phyloP scores from a whole-genome alignment of 2,888 invertebrate species.

The Abrostola triplasia region DNA sequence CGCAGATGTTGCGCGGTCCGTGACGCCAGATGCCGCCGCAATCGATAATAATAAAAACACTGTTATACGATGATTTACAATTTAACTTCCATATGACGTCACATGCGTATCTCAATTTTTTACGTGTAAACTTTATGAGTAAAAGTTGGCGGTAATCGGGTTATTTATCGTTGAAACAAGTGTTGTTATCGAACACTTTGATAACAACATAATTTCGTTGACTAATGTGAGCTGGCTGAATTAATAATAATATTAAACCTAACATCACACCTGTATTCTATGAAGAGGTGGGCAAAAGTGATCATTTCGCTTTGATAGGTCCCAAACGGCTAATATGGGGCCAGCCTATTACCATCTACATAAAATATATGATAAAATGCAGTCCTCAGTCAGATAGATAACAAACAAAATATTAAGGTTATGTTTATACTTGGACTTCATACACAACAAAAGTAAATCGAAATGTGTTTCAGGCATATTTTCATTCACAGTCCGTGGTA shows the following conservation, averaged over 20 bases:
- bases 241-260: too few relatives aligned
- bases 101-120: conserved; percentile 15
- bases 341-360: too few relatives aligned
- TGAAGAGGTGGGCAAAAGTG: background rate
- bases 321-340: too few relatives aligned
- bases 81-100: conserved; percentile 49
- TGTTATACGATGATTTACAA: conserved; percentile 64
- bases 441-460: background rate
- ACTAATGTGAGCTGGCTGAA: too few relatives aligned
- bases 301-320: too few relatives aligned
- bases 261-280: too few relatives aligned
- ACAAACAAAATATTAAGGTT: background rate
- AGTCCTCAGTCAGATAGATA: too few relatives aligned
- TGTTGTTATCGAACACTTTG: too few relatives aligned
- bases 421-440: too few relatives aligned
- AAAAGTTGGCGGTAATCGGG: background rate
- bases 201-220: too few relatives aligned
- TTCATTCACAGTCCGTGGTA: conserved; percentile 1
- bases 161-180: background rate
- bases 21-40: conserved; percentile 68
- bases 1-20: conserved; percentile 66
- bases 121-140: conserved; percentile 24
- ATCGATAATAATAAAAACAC: conserved; percentile 68
- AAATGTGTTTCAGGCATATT: background rate
- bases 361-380: too few relatives aligned